These are phyloP conservation scores for Diglossa cyanea DNA, from an alignment of 2,797 vertebrate species.

Conservation along the genomic window DNA sequence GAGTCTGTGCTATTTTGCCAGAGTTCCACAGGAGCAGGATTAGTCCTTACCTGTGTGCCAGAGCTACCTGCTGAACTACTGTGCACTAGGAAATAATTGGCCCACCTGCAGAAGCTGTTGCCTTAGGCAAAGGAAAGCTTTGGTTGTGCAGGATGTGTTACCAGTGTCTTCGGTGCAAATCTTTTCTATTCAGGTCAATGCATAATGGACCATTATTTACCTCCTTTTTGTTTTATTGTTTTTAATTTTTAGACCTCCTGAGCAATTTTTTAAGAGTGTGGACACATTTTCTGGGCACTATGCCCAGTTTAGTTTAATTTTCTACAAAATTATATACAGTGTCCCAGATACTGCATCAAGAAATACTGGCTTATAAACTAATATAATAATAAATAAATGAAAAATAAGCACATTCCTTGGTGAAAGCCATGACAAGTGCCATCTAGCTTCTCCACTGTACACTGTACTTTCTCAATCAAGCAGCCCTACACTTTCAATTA, in stretches of 20 bases:
- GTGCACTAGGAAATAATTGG: background rate
- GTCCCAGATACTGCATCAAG: slow-evolving; percentile 5
- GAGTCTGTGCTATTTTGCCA: background rate
- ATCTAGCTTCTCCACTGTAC: background rate
- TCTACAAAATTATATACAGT: background rate
- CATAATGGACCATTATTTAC: background rate
- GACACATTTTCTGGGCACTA: background rate
- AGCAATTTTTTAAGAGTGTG: background rate
- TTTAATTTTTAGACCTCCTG: background rate
- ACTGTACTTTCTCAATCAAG: background rate
- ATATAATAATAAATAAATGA: background rate
- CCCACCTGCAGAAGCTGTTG: background rate
- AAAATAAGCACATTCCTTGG: background rate
- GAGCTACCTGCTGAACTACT: background rate
- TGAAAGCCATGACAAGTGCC: background rate
- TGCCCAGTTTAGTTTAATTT: slow-evolving; percentile 7
- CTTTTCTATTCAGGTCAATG: background rate
- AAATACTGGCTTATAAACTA: background rate
- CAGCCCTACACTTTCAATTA: background rate
- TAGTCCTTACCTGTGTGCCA: background rate
- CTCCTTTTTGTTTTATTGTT: background rate
- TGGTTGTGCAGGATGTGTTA: background rate
- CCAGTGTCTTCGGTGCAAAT: background rate
- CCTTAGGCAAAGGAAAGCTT: background rate
- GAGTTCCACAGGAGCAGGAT: background rate